Base-by-base conservation (phyloP, 2,797 vertebrate species). In the Menidia menidia region DNA sequence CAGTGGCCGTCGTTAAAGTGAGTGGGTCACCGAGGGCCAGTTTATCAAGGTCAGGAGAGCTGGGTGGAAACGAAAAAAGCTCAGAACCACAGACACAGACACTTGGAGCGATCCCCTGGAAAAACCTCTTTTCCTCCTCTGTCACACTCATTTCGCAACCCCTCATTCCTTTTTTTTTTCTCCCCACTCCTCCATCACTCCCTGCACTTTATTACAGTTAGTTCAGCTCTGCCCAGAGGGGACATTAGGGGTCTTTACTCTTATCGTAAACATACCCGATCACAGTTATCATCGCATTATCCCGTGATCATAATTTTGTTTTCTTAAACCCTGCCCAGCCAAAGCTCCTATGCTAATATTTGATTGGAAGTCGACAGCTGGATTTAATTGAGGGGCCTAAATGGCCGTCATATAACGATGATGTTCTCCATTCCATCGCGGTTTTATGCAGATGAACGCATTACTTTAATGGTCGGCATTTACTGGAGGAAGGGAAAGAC, bases 371-470 rank as follows among this genome's bases (percentile, higher is more conserved):
- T 88, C 93, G 95, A 96, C 93, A 95, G 94, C 94, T 95, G 94
- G 88, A 94, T 96, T 97, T 97, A 98, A 97, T 95, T 94, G 96
- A 93, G 94, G 94, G 79, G 93, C 95, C 94, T 96, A 95, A 96
- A 98, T 93, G 95, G 95, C 95, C 95, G 88, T 97, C 95, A 93
- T 95, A 96, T 96, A 96, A 97, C 96, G 96, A 97, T 97, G 95
- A 97, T 96, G 96, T 96, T 96, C 96, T 95, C 77, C 95, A 95
- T 97, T 96, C 94, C 95, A 92, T 94, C 92, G 93, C 95, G 93
- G 95, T 95, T 97, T 97, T 97, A 98, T 98, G 96, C 96, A 96
- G 96, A 97, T 97, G 96, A 97, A 95, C 95, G 94, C 95, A 96
- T 96, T 97, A 96, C 94, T 96, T 97, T 98, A 98, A 98, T 95